Evolutionary conservation across 2,888 invertebrate species (phyloP).

Genomic region (Dastarcus helophoroides): DNA sequence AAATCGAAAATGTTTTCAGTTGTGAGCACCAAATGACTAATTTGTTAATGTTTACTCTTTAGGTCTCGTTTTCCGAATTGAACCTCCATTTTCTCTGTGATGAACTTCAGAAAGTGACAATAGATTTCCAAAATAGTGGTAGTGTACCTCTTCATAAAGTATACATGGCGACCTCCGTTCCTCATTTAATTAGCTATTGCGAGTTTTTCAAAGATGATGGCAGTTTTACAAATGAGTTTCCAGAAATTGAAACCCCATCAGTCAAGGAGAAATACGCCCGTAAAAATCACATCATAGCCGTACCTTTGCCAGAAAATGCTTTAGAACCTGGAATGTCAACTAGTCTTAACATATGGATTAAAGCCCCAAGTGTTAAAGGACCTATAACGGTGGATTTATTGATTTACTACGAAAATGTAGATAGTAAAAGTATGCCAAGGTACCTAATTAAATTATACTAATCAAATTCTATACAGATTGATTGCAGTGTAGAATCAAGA

Average conservation of each 20-base stretch:
- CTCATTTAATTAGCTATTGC: slow-evolving; percentile 43
- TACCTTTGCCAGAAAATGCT: slow-evolving; percentile 36
- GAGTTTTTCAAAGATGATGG: slow-evolving; percentile 21
- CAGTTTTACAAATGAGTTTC: slow-evolving; percentile 11
- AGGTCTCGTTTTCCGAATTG: slow-evolving; percentile 62
- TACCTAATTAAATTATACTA: slow-evolving; percentile 21
- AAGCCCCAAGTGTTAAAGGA: slow-evolving; percentile 55
- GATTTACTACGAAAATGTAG: slow-evolving; percentile 57
- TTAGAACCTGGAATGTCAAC: slow-evolving; percentile 43
- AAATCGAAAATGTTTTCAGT: too few species aligned
- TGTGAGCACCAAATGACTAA: too few species aligned
- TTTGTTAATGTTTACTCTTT: too few species aligned
- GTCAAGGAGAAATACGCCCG: slow-evolving; percentile 30
- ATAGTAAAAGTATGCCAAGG: slow-evolving; percentile 28
- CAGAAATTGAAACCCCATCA: slow-evolving; percentile 24
- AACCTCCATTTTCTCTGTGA: slow-evolving; percentile 58
- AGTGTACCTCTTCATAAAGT: slow-evolving; percentile 51
- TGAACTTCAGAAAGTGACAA: slow-evolving; percentile 55
- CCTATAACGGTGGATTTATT: slow-evolving; percentile 53
- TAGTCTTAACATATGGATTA: slow-evolving; percentile 52
- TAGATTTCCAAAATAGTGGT: slow-evolving; percentile 60
- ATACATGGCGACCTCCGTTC: slow-evolving; percentile 56
- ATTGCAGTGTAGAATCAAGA: too few species aligned
- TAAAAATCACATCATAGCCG: slow-evolving; percentile 36
- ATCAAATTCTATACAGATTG: too few species aligned